A percentile compares a stretch with the other conserved stretches of the same genome.
phyloP scores from a whole-genome alignment of 2,888 invertebrate species.

The Slavum lentiscoides region DNA sequence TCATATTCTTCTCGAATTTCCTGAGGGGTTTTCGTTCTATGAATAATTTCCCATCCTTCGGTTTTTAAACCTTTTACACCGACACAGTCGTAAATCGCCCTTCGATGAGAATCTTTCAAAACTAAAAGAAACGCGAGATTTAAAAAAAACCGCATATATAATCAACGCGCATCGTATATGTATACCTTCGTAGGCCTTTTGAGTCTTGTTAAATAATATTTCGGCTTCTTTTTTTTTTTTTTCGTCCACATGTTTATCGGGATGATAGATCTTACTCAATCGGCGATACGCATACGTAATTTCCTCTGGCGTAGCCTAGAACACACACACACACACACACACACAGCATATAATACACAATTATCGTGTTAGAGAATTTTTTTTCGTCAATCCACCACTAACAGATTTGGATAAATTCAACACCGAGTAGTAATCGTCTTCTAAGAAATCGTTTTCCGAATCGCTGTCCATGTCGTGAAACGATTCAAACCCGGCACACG shows the following conservation, averaged over 20 bases:
- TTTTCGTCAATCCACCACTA: constrained; percentile 59
- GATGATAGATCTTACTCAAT: constrained; percentile 91
- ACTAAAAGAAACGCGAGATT: constrained; percentile 64
- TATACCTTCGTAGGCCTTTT: constrained; percentile 82
- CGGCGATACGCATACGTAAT: constrained; percentile 91
- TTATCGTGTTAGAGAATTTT: neutral
- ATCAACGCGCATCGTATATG: neutral
- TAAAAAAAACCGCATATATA: neutral
- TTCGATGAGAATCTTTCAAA: constrained; percentile 85
- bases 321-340: no score
- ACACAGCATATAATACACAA: no score
- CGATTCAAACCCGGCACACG: neutral
- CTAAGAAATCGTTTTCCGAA: constrained; percentile 58
- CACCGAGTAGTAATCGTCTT: constrained; percentile 87
- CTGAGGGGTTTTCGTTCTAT: constrained; percentile 86
- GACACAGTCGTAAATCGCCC: constrained; percentile 90
- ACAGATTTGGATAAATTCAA: constrained; percentile 83
- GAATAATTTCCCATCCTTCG: constrained; percentile 94
- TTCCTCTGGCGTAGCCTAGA: constrained; percentile 87
- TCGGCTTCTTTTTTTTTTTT: constrained; percentile 86
- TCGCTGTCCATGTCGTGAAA: constrained; percentile 53
- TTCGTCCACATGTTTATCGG: constrained; percentile 90
- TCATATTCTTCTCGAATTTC: constrained; percentile 98
- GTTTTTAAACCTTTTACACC: constrained; percentile 91
- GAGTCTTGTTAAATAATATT: constrained; percentile 86